Base-by-base conservation (phyloP, 1,140 invertebrate genomes). In the Holotrichia oblita region DNA sequence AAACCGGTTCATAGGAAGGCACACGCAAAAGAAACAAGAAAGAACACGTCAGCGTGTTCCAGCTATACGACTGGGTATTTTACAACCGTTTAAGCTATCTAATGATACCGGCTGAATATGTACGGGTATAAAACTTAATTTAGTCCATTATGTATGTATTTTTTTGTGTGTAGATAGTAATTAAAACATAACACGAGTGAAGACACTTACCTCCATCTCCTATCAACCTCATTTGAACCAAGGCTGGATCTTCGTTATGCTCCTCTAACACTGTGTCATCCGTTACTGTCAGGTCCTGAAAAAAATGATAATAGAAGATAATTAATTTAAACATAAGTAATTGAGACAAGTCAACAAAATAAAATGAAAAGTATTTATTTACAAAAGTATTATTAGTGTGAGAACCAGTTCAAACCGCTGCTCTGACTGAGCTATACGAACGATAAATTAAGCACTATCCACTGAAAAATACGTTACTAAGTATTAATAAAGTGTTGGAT, bases 201-300 rank as follows among this genome's bases (percentile, higher is more conserved):
- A 69, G 17, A 27, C 40, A 84, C 87, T 89, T 86, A 96, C 95
- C 94, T 91, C 94, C 94, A 86, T 96, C 94, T 69, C 94, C 95
- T 77, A 96, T 93, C 40, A 96, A 89, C 77, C 92, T 90, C 92
- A 96, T 96, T 87, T 96, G 94, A 78, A 95, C 92, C 72, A 96
- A 88, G 34, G 92, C 89, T 0, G 95, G 94, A 85, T 96, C 94
- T 88, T 96, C 95, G 87, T 93, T 94, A 86, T 95, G 94, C 82
- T 95, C 94, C 85, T 96, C 94, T 41, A 96, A 87, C 48, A 96
- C 95, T 0, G 95, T 96, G 86, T 96, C 95, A 86, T 96, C 95
- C 42, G 94, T 95, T 72, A 96, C 91, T 69, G 93, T 94, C 87
- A 96, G 89, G 87, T 95, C 94, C 95, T 96, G 89, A 27, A 12